Evolutionary conservation across 2,797 vertebrate species (phyloP), one percentile per base, ranked within the genome.

Genomic region (Anguilla obscura): DNA sequence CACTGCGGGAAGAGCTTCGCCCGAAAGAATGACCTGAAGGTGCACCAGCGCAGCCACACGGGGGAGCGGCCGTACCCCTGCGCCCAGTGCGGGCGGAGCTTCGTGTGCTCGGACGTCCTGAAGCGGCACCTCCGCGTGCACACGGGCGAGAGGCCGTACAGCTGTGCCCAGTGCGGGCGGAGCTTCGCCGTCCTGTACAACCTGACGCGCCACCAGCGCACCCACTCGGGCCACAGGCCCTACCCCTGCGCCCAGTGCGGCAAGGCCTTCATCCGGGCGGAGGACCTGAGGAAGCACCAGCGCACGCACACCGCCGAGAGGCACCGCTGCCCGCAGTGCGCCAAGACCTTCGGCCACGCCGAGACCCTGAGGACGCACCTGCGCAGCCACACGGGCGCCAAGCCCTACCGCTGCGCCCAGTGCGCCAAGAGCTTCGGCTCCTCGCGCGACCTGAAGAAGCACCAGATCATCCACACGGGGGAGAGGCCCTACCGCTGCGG

Each of bases 161-260:
- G 79, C 36, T 87, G 86, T 79, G 27, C 86, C 33, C 79, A 83
- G 86, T 87, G 86, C 3, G 79, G 79, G 8, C 84, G 50, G 54
- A 48, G 50, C 6, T 87, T 87, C 56, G 33, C 54, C 36, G 58
- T 45, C 0, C 21, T 40, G 0, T 80, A 87, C 36, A 82, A 83
- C 33, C 86, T 87, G 21, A 66, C 54, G 36, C 80, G 40, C 1
- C 86, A 87, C 40, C 27, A 66, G 79, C 54, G 79, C 2, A 76
- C 79, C 2, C 86, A 87, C 86, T 50, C 76, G 21, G 76, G 76
- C 7, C 76, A 48, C 40, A n/a, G 76, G 2, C 76, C 76, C 6
- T 18, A 80, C 7, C 12, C 5, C 40, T 80, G 76, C 76, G 8
- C 16, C 0, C 18, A 80, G 40, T 80, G 76, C 24, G 0, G 9